Conservation (phyloP, 2,888 invertebrate species). For the Drosophila rubida region DNA sequence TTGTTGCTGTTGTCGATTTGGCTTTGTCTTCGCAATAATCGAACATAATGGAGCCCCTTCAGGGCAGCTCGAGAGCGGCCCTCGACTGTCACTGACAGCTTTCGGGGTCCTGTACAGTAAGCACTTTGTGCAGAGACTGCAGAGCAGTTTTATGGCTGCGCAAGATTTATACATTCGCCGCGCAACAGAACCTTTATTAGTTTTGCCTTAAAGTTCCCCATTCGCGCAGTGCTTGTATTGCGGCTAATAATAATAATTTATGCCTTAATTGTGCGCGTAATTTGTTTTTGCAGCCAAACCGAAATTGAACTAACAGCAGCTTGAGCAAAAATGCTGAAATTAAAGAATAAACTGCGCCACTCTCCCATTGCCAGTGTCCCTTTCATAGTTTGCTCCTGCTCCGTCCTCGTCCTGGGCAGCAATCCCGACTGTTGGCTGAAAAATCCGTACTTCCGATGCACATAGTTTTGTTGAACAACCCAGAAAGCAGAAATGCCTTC, state of each 20-base stretch:
- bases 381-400: not conserved
- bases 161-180: not conserved
- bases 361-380: not conserved
- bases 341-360: not conserved
- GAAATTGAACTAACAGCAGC: constrained; percentile 1
- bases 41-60: constrained; percentile 46
- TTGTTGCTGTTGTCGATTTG: constrained; percentile 34
- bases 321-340: not conserved
- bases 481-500: constrained; percentile 31
- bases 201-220: not conserved
- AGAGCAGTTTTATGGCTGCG: not conserved
- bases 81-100: constrained; percentile 43
- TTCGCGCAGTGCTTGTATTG: not conserved
- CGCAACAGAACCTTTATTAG: constrained; percentile 1
- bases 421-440: not conserved
- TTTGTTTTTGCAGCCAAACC: not conserved
- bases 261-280: not conserved
- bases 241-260: not conserved
- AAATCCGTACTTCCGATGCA: constrained; percentile 16
- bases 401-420: not conserved
- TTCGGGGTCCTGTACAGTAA: constrained; percentile 20
- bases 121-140: not conserved
- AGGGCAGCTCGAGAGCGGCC: not conserved
- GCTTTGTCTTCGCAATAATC: constrained; percentile 54
- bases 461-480: constrained; percentile 29